These are phyloP conservation scores for Oreohelix idahoensis DNA, from an alignment of 1,140 invertebrate species.

Conservation along the genomic window DNA sequence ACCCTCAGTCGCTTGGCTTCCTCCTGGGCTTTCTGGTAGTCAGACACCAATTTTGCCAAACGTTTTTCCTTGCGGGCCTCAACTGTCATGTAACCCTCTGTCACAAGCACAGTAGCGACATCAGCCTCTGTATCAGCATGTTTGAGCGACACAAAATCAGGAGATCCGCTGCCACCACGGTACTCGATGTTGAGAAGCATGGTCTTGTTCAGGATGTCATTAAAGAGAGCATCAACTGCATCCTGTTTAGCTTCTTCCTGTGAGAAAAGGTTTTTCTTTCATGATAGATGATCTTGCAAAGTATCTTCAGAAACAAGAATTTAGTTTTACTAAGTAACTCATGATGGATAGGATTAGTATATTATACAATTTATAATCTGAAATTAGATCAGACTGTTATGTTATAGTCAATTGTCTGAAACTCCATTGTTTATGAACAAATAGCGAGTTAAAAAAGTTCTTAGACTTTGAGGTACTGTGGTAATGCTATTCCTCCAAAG, in stretches of 20 bases:
- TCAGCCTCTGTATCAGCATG: slow-evolving; percentile 81
- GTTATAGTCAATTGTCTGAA: too few relatives aligned
- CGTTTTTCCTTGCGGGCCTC: slow-evolving; percentile 86
- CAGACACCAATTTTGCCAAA: slow-evolving; percentile 84
- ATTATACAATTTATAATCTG: too few relatives aligned
- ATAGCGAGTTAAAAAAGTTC: too few relatives aligned
- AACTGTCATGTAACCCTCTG: slow-evolving; percentile 87
- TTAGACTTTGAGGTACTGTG: too few relatives aligned
- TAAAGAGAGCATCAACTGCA: slow-evolving; percentile 78
- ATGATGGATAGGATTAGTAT: too few relatives aligned
- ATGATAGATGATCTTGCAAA: too few relatives aligned
- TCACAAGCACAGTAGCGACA: slow-evolving; percentile 88
- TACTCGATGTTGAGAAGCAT: slow-evolving; percentile 77
- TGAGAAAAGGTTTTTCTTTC: not conserved
- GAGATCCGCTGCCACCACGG: slow-evolving; percentile 73
- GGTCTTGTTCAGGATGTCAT: slow-evolving; percentile 69
- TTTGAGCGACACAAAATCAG: slow-evolving; percentile 81
- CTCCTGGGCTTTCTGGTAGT: slow-evolving; percentile 89
- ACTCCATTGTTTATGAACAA: too few relatives aligned
- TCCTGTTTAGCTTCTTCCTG: slow-evolving; percentile 84
- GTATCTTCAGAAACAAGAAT: too few relatives aligned
- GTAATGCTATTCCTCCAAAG: too few relatives aligned
- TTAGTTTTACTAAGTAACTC: too few relatives aligned
- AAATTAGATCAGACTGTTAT: too few relatives aligned
- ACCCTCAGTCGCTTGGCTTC: slow-evolving; percentile 84